These are phyloP conservation scores for Dolichotis patagonum DNA, from an alignment of 2,113 vertebrate genomes.

Conservation along the genomic window DNA sequence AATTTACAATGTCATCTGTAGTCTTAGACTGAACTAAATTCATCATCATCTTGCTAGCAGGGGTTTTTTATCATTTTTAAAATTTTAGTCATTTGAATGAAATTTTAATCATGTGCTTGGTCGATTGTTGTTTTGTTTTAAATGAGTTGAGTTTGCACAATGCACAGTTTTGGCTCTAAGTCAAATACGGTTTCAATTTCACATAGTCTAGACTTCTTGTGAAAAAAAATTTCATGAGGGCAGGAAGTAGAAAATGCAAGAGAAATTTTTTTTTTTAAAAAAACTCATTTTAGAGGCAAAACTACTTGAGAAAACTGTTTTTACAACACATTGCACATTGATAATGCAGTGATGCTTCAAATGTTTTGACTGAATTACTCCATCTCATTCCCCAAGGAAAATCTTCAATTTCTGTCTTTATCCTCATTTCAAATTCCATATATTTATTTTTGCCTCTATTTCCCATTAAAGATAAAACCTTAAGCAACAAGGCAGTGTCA, in stretches of 20 bases:
- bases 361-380: slow-evolving; percentile 37
- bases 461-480: not conserved
- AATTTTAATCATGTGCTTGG: not conserved
- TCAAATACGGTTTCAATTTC: slow-evolving; percentile 31
- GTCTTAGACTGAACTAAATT: not conserved
- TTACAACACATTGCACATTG: not conserved
- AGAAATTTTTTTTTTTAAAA: not conserved
- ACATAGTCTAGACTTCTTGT: slow-evolving; percentile 26
- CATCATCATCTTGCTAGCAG: not conserved
- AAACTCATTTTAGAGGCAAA: slow-evolving; percentile 17
- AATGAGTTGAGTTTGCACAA: slow-evolving; percentile 16
- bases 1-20: not conserved
- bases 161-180: not conserved
- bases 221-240: not conserved
- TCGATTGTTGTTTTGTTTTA: not conserved
- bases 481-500: not conserved
- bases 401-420: slow-evolving; percentile 18
- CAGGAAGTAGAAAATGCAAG: not conserved
- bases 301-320: slow-evolving; percentile 32
- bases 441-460: not conserved
- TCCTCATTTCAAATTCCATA: not conserved
- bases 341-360: not conserved
- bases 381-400: not conserved
- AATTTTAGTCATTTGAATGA: not conserved
- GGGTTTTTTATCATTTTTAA: not conserved